phyloP scores from a whole-genome alignment of 2,113 vertebrate species.

The Spheniscus mendiculus region DNA sequence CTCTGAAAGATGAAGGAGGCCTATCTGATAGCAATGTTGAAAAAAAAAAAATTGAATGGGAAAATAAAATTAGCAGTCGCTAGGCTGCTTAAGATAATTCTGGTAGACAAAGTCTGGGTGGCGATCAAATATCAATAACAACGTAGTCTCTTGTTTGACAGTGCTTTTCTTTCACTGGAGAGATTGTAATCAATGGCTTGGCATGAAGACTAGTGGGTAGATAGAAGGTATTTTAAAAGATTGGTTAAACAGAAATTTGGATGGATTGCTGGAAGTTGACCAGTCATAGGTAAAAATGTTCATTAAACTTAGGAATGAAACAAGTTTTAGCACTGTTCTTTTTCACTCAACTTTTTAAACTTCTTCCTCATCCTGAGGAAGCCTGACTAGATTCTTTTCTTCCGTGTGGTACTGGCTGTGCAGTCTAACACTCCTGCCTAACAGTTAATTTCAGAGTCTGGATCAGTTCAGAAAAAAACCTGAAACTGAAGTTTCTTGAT shows the following conservation, averaged over 20 bases:
- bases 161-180: background rate
- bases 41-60: background rate
- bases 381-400: background rate
- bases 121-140: rapidly evolving
- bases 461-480: background rate
- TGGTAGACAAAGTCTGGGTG: background rate
- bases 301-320: background rate
- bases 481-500: background rate
- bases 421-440: background rate
- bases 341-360: background rate
- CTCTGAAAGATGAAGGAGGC: background rate
- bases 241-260: background rate
- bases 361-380: background rate
- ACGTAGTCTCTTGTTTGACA: background rate
- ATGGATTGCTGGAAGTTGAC: background rate
- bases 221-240: background rate
- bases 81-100: background rate
- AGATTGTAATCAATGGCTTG: background rate
- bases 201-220: background rate
- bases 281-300: background rate
- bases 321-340: background rate
- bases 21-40: background rate
- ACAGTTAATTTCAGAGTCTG: background rate
- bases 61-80: background rate
- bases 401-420: background rate